These are phyloP conservation scores for Sus cebifrons DNA, from an alignment of 2,797 vertebrate genomes.

Conservation along the genomic window DNA sequence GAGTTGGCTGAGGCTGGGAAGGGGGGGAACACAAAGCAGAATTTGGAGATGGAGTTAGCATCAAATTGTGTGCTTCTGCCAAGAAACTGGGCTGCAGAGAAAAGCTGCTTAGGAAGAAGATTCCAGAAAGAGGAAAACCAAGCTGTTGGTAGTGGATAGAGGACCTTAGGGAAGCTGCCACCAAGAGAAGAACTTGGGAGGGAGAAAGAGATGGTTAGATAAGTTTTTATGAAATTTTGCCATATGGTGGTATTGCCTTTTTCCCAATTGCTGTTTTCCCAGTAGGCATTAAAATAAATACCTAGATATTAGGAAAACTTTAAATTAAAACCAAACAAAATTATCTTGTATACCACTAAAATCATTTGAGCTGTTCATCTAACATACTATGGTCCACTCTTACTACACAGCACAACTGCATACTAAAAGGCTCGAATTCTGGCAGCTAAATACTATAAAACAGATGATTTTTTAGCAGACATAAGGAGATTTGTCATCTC, in stretches of 20 bases:
- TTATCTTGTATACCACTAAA: neutral
- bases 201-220: neutral
- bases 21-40: neutral
- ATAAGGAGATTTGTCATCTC: neutral
- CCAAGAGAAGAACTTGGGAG: neutral
- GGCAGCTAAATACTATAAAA: neutral
- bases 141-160: neutral
- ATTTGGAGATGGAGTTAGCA: neutral
- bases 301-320: neutral
- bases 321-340: neutral
- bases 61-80: neutral
- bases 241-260: neutral
- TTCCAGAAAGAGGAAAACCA: neutral
- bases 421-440: neutral
- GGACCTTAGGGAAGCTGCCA: neutral
- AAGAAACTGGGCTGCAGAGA: neutral
- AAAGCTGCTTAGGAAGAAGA: neutral
- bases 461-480: neutral
- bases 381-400: neutral
- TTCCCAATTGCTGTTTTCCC: neutral
- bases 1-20: neutral
- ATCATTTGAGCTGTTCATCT: neutral
- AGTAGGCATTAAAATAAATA: neutral
- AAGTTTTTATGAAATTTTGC: neutral
- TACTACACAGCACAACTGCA: too few species aligned